Percentiles rank a stretch among this genome's conserved stretches.
These are phyloP conservation scores for Phyllotreta cruciferae DNA, from an alignment of 2,888 invertebrate genomes.

Conservation along the genomic window DNA sequence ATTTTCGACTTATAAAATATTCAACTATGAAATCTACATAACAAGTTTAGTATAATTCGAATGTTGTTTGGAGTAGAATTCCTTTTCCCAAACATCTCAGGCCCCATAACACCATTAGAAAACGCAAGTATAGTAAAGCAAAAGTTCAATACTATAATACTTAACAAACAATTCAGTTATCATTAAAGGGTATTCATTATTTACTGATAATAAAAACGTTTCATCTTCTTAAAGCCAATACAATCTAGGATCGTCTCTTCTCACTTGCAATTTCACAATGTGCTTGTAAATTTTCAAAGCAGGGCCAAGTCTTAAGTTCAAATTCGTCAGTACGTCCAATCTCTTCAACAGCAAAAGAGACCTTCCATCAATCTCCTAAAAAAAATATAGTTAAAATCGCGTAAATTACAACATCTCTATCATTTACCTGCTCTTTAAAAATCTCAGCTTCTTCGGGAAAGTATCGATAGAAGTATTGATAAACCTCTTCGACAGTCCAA, in stretches of 20 bases:
- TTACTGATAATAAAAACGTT: not conserved
- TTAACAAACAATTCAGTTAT: not conserved
- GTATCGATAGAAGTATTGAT: constrained; percentile 77
- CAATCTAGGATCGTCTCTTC: constrained; percentile 74
- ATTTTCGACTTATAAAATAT: too few species aligned
- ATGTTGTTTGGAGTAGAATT: too few species aligned
- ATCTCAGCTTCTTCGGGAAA: constrained; percentile 82
- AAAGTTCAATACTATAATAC: not conserved
- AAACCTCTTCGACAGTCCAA: constrained; percentile 86
- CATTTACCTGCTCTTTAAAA: constrained; percentile 79
- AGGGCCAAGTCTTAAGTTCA: constrained; percentile 54
- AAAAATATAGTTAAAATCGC: constrained; percentile 25
- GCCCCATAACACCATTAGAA: too few species aligned
- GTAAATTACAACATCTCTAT: constrained; percentile 6
- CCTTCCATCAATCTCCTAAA: constrained; percentile 89
- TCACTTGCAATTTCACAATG: constrained; percentile 77
- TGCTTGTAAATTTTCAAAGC: constrained; percentile 52
- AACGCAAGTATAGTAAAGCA: too few species aligned
- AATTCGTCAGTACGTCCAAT: constrained; percentile 81
- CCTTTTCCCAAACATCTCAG: too few species aligned
- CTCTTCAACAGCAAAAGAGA: constrained; percentile 84
- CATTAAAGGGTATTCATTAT: constrained; percentile 3
- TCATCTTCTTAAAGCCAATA: constrained; percentile 69
- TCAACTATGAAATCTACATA: too few species aligned
- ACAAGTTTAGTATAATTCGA: too few species aligned